Conservation (phyloP, 2,113 vertebrate species). For the Cairina moschata region DNA sequence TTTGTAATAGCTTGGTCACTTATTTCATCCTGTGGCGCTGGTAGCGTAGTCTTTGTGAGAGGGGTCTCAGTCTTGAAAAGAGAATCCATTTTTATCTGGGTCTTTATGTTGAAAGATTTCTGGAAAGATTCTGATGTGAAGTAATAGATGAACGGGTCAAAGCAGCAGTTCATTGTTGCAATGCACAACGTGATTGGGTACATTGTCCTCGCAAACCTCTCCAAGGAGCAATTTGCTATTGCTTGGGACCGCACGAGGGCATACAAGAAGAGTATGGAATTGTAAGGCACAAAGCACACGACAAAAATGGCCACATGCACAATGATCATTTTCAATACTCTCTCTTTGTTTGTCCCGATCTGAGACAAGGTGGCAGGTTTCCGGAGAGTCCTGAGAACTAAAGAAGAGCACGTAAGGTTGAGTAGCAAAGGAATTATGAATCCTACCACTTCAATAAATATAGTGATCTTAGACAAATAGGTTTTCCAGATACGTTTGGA, state of each 20-base stretch:
- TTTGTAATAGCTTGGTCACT: constrained; percentile 83
- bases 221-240: constrained; percentile 89
- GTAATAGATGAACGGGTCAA: constrained; percentile 97
- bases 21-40: constrained; percentile 76
- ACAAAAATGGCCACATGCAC: constrained; percentile 95
- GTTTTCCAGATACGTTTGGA: constrained; percentile 96
- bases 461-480: constrained; percentile 97
- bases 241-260: constrained; percentile 93
- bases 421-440: constrained; percentile 92
- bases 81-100: constrained; percentile 85
- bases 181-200: constrained; percentile 95
- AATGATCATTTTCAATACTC: constrained; percentile 94
- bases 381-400: constrained; percentile 92
- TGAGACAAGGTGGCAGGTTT: constrained; percentile 89
- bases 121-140: constrained; percentile 98
- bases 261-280: constrained; percentile 95
- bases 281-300: constrained; percentile 96
- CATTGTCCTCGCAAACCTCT: constrained; percentile 91
- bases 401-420: constrained; percentile 94
- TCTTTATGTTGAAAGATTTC: constrained; percentile 91
- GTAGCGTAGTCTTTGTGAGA: constrained; percentile 75
- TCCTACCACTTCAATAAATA: constrained; percentile 97
- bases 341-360: constrained; percentile 93
- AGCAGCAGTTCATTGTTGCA: constrained; percentile 95
- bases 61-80: constrained; percentile 83